Evolutionary conservation across 2,888 invertebrate species (phyloP), one percentile per base, ranked within the genome.

Genomic region (Odontomyia ornata): DNA sequence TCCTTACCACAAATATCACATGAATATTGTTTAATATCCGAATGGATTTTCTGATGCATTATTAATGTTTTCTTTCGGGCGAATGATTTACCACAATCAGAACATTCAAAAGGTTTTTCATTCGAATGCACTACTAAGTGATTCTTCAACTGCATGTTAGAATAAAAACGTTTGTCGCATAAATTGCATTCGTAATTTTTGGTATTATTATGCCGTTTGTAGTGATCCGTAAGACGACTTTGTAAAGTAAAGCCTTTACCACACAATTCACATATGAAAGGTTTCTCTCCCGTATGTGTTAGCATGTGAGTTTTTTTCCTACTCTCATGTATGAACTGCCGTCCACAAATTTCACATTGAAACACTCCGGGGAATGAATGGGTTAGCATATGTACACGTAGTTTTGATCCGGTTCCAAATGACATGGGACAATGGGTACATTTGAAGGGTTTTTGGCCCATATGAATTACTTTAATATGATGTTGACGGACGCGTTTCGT

Each of bases 181-280:
- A 90, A 80, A 0, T 88, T 85, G 83, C 91, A 91, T 21, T 88
- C 85, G 86, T 91, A 90, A 85, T 91, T 90, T 65, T 88, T 88
- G 80, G 90, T 89, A 0, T 91, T 91, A 0, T 88, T 88, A 78
- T 91, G 91, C 43, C 90, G 91, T 84, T 91, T 91, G n/a, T 90
- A 86, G 83, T 91, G 91, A 0, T 90, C 89, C 80, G 90, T 89
- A 78, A 91, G 89, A 82, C 91, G 91, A 0, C 91, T 90, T 82
- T 90, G 86, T 0, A 90, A 90, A 0, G 90, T 88, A 83, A 91
- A 91, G 80, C 88, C 88, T 83, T 91, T 91, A 73, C 90, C 90
- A 83, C 91, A 91, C 7, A 90, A 88, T 83, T 91, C 90, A 84
- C 91, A 91, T 78, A 91, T 90, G 80, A 90, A 91, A 0, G 91